A percentile compares a stretch with the other conserved stretches of the same genome.
These are phyloP conservation scores for Buphagus erythrorhynchus DNA, from an alignment of 2,797 vertebrate genomes.

Conservation along the genomic window DNA sequence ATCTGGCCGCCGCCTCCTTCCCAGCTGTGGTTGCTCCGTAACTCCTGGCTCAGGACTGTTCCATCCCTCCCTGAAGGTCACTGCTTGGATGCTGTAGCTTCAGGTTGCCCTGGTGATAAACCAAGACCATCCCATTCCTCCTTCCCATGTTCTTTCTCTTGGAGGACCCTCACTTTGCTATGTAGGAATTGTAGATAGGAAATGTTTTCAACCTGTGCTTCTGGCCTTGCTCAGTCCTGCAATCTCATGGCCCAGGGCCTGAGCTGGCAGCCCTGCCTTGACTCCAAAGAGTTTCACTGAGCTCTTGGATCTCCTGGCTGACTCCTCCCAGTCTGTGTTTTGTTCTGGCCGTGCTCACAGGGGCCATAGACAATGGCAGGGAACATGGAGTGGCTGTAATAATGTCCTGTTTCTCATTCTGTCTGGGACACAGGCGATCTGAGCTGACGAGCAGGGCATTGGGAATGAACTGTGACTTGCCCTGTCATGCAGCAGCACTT, in stretches of 20 bases:
- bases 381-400: not conserved
- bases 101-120: not conserved
- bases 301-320: not conserved
- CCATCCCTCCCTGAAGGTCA: not conserved
- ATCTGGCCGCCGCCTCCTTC: not conserved
- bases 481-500: not conserved
- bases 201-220: not conserved
- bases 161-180: not conserved
- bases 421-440: not conserved
- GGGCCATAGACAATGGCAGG: not conserved
- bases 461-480: not conserved
- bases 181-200: not conserved
- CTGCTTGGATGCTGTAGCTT: not conserved
- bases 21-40: constrained; percentile 40
- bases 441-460: not conserved
- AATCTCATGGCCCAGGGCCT: not conserved
- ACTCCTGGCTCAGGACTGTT: not conserved
- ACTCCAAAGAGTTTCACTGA: not conserved
- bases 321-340: not conserved
- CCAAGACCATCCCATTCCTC: not conserved
- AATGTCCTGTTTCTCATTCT: not conserved
- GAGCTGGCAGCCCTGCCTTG: not conserved
- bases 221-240: not conserved
- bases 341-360: not conserved
- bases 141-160: not conserved